Base-by-base conservation (phyloP, 1,140 invertebrate species). In the Zaprionus nigranus region DNA sequence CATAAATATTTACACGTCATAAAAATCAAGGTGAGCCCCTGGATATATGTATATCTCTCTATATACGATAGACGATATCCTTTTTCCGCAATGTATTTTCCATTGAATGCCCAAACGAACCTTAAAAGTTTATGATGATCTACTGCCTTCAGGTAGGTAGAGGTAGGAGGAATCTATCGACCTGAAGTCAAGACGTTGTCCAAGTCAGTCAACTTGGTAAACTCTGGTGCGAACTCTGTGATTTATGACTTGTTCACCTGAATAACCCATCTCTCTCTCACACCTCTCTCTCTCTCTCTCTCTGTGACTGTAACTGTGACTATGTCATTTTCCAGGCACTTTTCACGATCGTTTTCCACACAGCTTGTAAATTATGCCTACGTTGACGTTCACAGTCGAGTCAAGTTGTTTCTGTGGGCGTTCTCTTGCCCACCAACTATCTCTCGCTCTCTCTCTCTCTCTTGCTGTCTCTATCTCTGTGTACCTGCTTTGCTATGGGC, bases 351-450 rank as follows among this genome's bases (percentile, higher is more conserved):
- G 53, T 65, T 65, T 65, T 65, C 51, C 62, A 43, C 62, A 56
- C 75, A 60, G 75, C 75, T 74, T 83, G 87, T 88, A 88, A 88
- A 88, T 88, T 88, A 90, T 88, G 84, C 78, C 71, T 70, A 38
- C 59, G 60, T 66, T 81, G 78, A 78, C 75, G 75, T 74, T 77
- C 69, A 28, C 46, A 63, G 24, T 61, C 81, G 79, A 88, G 85
- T 88, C 85, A 88, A 88, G 85, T 88, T 88, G 85, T 88, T 88
- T 90, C 86, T 90, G 85, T 88, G 85, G 85, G 85, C 85, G 85
- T 88, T 87, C 56, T 58, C 15, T 53, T 60, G 51, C 68, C 20
- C 17, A 43, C 5, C 40, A 46, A 46, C 40, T 17, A 46, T 46
- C 40, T 46, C n/a, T 7, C n/a, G 2, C 40, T 17, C 40, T 6